Evolutionary conservation across 2,888 invertebrate genomes (phyloP).

Genomic region (Ligdia adustata): DNA sequence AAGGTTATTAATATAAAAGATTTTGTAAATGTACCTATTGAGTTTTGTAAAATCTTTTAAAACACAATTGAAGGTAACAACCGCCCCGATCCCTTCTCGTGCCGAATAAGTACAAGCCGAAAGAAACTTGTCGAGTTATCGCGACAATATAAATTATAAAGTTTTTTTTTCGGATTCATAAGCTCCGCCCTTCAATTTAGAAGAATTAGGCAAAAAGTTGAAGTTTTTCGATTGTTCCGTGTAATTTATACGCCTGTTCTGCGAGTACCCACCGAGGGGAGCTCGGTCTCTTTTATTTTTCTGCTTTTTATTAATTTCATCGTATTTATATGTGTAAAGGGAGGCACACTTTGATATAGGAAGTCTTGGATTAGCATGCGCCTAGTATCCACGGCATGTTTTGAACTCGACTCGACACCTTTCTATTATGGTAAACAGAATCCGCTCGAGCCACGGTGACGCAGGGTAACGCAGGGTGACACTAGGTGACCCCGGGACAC

Average conservation of each 20-base stretch:
- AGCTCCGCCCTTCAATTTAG: constrained; percentile 35
- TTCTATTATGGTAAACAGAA: constrained; percentile 10
- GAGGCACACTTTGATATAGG: not conserved
- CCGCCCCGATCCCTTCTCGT: constrained; percentile 11
- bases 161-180: constrained; percentile 30
- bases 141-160: constrained; percentile 36
- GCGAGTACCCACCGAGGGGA: not conserved
- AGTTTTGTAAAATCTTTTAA: not conserved
- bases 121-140: constrained; percentile 28
- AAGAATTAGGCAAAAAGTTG: constrained; percentile 35
- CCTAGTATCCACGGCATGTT: not conserved
- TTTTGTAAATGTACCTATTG: too few relatives aligned
- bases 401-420: not conserved
- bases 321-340: not conserved
- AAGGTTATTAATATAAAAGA: too few relatives aligned
- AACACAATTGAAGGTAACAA: constrained; percentile 6
- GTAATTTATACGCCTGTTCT: constrained; percentile 35
- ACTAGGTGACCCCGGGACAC: too few relatives aligned
- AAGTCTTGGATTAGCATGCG: not conserved
- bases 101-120: constrained; percentile 24
- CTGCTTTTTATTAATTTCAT: constrained; percentile 11
- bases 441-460: too few relatives aligned
- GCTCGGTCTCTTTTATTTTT: constrained; percentile 5
- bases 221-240: constrained; percentile 37
- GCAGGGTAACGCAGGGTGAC: too few relatives aligned